Conservation (phyloP, 2,888 invertebrate genomes). For the Herminia tarsipennalis region DNA sequence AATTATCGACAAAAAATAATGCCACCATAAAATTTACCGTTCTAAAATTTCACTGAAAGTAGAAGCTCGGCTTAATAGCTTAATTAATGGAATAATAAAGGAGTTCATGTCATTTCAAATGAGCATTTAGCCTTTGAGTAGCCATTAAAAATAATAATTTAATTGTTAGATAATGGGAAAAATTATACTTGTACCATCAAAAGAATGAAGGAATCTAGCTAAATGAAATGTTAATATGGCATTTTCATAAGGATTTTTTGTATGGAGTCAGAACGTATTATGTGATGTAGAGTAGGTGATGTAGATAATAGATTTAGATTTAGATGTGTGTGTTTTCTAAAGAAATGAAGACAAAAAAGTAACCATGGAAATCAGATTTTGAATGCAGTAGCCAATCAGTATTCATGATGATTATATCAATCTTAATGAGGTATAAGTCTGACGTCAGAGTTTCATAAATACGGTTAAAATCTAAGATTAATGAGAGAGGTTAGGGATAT, state of each 20-base stretch:
- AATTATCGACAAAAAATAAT: too few relatives aligned
- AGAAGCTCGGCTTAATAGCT: too few relatives aligned
- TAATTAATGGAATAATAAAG: slow-evolving; percentile 12
- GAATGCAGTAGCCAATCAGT: too few relatives aligned
- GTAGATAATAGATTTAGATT: slow-evolving; percentile 50
- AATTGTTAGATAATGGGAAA: background rate
- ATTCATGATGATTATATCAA: too few relatives aligned
- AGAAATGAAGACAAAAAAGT: background rate
- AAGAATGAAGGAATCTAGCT: slow-evolving; percentile 32
- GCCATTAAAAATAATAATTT: background rate
- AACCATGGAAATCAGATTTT: background rate
- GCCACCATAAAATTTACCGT: too few relatives aligned
- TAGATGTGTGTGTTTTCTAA: slow-evolving; percentile 34
- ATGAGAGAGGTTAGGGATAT: slow-evolving; percentile 37
- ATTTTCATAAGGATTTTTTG: slow-evolving; percentile 62
- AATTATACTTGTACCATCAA: slow-evolving; percentile 26
- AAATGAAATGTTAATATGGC: slow-evolving; percentile 44
- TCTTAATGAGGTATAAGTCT: background rate
- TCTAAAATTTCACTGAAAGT: too few relatives aligned
- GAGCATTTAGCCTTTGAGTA: slow-evolving; percentile 32
- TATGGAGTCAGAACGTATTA: slow-evolving; percentile 65
- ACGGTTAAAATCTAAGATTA: slow-evolving; percentile 21
- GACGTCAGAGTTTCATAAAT: slow-evolving; percentile 6
- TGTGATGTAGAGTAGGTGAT: slow-evolving; percentile 82
- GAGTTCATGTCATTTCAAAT: slow-evolving; percentile 28